Base-by-base conservation (phyloP, 2,113 vertebrate species). In the Chlorodrepanis virens region DNA sequence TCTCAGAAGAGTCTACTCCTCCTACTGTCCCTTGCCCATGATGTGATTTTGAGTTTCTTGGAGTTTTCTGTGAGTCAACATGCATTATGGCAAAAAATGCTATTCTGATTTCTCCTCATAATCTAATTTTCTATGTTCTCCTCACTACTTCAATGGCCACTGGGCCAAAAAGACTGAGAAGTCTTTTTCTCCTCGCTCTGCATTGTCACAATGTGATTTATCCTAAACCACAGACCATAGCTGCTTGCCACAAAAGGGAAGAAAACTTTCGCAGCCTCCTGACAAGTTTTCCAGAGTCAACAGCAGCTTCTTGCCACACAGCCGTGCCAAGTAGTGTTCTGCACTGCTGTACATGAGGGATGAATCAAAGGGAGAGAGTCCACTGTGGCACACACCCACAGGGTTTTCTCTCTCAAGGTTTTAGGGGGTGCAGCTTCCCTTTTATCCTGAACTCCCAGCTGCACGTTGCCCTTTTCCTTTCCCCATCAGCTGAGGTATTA, bases 361-460 rank as follows among this genome's bases (percentile, higher is more conserved):
- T 4, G 10, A 47, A 61, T 12, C 15, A 60, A 37, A 60, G 11
- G 40, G 42, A 28, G 31, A 35, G 25, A 45, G 11, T 23, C 10
- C 56, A 37, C 72, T 60, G 42, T 15, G 14, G n/a, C 72, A 35
- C 54, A 59, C 5, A 0, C 6, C 25, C 8, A 0, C 3, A 4
- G 27, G 42, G 44, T 49, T 60, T 76, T 60, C 44, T 76, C 56
- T 49, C 44, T 24, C 2, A 0, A 19, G n/a, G n/a, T 31, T 39
- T 47, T 14, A 29, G 25, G 14, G 71, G 33, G 19, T 10, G 6
- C 40, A 75, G 18, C 16, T 16, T 49, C 27, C 12, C 10, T 49
- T 77, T 33, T 50, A 61, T 11, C 57, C 45, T 25, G 16, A 76
- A 19, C 27, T 76, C 28, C 16, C 1, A 3, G 35, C 35, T 14